Conservation (phyloP, 2,888 invertebrate genomes). For the Phorcus lineatus region DNA sequence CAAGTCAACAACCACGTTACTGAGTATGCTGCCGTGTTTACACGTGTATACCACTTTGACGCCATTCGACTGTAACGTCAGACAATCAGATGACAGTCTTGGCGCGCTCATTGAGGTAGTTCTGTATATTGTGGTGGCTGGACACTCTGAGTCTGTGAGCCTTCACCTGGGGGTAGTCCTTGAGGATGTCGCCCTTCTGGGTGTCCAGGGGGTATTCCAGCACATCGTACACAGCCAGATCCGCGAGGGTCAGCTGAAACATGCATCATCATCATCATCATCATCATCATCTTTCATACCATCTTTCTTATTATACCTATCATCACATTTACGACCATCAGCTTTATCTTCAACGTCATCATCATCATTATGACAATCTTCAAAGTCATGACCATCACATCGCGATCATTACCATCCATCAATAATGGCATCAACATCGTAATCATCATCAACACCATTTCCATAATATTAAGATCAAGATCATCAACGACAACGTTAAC, state of each 20-base stretch:
- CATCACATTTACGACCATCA: no score
- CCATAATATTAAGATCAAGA: no score
- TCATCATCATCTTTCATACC: no score
- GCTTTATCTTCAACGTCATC: no score
- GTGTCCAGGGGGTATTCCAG: constrained; percentile 22
- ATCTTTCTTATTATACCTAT: no score
- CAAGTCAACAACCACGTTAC: neutral
- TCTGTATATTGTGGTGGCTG: neutral
- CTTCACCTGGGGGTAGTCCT: constrained; percentile 14
- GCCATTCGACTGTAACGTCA: neutral
- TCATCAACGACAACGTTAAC: no score
- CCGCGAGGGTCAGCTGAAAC: constrained; percentile 25
- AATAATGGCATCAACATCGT: no score
- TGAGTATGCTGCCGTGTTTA: constrained; percentile 7
- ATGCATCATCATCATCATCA: neutral
- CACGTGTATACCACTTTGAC: neutral
- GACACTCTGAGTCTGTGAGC: constrained; percentile 9
- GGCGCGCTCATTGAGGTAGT: constrained; percentile 16
- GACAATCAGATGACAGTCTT: constrained; percentile 20
- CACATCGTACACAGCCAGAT: constrained; percentile 25
- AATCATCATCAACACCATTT: no score
- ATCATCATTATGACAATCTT: no score
- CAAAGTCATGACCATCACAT: no score
- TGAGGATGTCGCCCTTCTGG: neutral
- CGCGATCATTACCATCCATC: no score